Evolutionary conservation across 2,797 vertebrate genomes (phyloP).

Genomic region (Glyptemys insculpta): DNA sequence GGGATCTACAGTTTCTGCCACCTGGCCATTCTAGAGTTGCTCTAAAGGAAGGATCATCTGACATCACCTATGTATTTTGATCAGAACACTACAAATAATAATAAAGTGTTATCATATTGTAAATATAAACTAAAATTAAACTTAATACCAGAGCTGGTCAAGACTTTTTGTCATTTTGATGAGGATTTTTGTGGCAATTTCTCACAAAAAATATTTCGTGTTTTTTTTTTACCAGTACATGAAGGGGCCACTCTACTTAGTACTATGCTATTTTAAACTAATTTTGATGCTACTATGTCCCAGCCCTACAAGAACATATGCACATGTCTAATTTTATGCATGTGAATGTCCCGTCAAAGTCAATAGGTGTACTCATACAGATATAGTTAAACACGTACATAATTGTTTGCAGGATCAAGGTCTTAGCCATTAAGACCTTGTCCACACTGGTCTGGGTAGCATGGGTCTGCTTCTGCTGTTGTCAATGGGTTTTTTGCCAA

Average conservation of each 20-base stretch:
- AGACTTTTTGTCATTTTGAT: not conserved
- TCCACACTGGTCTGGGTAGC: conserved; percentile 1
- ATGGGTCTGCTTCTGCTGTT: conserved; percentile 60
- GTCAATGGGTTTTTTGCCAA: conserved; percentile 28
- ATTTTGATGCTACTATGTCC: not conserved
- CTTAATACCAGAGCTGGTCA: not conserved
- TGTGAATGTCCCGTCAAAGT: not conserved
- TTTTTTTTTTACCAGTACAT: not conserved
- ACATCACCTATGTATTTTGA: not conserved
- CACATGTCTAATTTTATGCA: not conserved
- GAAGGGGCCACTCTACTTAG: not conserved
- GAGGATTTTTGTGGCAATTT: not conserved
- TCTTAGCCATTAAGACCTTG: conserved; percentile 14
- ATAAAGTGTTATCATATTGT: not conserved
- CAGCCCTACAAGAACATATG: not conserved
- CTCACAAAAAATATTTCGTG: not conserved
- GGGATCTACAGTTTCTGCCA: not conserved
- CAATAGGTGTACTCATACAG: not conserved
- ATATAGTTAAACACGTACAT: not conserved
- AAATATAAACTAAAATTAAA: not conserved
- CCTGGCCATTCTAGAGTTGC: not conserved
- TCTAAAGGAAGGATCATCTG: not conserved
- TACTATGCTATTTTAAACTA: not conserved
- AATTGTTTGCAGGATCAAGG: not conserved
- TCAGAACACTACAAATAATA: not conserved